Evolutionary conservation across 2,113 vertebrate species (phyloP).

Genomic region (Protobothrops mucrosquamatus): DNA sequence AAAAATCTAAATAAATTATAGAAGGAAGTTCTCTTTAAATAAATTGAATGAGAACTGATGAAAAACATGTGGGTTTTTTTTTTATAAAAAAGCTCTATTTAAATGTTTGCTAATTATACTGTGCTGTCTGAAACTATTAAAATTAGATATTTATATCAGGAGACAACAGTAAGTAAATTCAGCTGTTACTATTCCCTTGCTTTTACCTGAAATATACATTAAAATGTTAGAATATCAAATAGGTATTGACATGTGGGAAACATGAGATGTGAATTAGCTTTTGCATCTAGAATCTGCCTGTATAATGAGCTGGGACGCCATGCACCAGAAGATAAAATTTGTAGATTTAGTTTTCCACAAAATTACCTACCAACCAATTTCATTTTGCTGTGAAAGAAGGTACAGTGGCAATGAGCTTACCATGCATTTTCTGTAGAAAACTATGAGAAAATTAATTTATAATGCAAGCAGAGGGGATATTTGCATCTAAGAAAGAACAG

Average conservation of each 20-base stretch:
- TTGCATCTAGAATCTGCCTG: background rate
- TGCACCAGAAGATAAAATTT: background rate
- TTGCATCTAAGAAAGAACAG: background rate
- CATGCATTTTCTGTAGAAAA: background rate
- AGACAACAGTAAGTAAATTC: background rate
- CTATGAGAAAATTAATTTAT: background rate
- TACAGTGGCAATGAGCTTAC: background rate
- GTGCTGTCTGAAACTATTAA: background rate
- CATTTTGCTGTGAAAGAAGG: background rate
- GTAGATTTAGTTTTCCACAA: background rate
- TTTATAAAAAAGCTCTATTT: background rate
- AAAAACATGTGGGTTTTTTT: background rate
- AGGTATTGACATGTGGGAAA: background rate
- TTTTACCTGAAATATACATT: background rate
- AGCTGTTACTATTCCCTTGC: background rate
- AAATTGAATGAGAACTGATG: background rate
- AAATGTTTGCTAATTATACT: background rate
- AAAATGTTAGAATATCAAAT: background rate
- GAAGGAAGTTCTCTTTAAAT: background rate
- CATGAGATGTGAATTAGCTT: background rate
- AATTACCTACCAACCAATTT: background rate
- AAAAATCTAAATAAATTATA: background rate
- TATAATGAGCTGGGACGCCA: background rate
- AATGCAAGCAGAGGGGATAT: background rate
- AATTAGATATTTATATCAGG: background rate